Conservation (phyloP, 1,140 invertebrate genomes). For the Sminthurides bifidus region DNA sequence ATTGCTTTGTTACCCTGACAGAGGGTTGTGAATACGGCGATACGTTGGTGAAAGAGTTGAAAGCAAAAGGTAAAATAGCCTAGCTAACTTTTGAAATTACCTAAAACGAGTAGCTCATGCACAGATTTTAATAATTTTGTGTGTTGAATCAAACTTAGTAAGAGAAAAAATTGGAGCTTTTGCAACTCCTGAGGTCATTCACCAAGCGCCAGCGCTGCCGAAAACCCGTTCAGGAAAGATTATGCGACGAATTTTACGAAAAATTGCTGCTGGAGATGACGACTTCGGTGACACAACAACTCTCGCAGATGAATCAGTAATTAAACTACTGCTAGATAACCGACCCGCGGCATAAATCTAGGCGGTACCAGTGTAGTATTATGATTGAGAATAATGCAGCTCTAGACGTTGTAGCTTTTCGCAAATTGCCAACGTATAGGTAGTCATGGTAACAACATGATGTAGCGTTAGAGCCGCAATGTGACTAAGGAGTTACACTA, state of each 20-base stretch:
- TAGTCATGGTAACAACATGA: too few species aligned
- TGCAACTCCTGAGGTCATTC: constrained; percentile 87
- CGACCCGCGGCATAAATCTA: constrained; percentile 42
- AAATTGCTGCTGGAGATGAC: constrained; percentile 75
- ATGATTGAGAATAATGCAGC: too few species aligned
- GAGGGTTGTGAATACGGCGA: constrained; percentile 57
- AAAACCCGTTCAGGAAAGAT: constrained; percentile 98
- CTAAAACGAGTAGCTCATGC: neutral
- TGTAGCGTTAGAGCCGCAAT: too few species aligned
- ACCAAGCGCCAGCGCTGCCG: constrained; percentile 74
- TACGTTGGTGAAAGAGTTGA: constrained; percentile 59
- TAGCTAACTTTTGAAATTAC: constrained; percentile 4
- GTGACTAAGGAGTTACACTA: too few species aligned
- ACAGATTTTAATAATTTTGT: too few species aligned
- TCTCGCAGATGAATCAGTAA: constrained; percentile 72
- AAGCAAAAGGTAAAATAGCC: constrained; percentile 53
- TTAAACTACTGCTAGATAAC: constrained; percentile 63
- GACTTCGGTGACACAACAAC: constrained; percentile 50
- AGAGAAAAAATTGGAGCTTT: constrained; percentile 89
- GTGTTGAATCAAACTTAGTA: too few species aligned
- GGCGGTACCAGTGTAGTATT: too few species aligned
- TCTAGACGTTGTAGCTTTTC: too few species aligned
- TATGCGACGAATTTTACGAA: constrained; percentile 85
- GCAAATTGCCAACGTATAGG: too few species aligned
- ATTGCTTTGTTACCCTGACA: constrained; percentile 87